These are phyloP conservation scores for Epinephelus coioides DNA, from an alignment of 2,797 vertebrate species.

Conservation along the genomic window DNA sequence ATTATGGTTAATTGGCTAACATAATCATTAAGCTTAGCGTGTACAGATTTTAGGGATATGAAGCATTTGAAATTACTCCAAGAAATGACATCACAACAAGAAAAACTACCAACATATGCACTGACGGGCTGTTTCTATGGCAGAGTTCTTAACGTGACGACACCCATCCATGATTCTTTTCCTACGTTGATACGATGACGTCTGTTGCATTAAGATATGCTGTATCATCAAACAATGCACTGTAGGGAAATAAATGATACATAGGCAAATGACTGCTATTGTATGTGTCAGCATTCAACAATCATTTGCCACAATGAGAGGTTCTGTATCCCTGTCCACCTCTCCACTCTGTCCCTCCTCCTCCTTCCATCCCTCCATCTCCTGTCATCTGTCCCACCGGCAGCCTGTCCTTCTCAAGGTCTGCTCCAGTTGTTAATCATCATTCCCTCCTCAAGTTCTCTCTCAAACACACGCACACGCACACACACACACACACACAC, in stretches of 20 bases:
- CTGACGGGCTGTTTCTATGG: too few species aligned
- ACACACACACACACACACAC: not conserved
- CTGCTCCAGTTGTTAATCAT: conserved; percentile 73
- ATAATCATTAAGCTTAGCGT: too few species aligned
- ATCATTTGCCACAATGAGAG: conserved; percentile 62
- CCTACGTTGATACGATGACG: too few species aligned
- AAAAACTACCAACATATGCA: too few species aligned
- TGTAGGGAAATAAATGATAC: conserved; percentile 58
- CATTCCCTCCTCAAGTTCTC: conserved; percentile 55
- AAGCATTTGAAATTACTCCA: too few species aligned
- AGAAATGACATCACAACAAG: too few species aligned
- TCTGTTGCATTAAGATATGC: conserved; percentile 27
- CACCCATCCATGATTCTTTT: too few species aligned
- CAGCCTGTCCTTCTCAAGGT: conserved; percentile 75
- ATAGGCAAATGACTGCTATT: conserved; percentile 65
- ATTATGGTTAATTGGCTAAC: too few species aligned
- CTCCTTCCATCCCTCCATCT: conserved; percentile 71
- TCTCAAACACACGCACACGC: not conserved
- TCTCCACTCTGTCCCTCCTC: conserved; percentile 33
- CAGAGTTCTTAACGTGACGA: too few species aligned
- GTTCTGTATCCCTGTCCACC: conserved; percentile 53
- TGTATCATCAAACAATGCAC: conserved; percentile 63
- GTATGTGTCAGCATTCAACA: conserved; percentile 64
- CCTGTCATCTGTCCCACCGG: conserved; percentile 78
- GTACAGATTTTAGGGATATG: too few species aligned